Base-by-base conservation (phyloP, 2,113 vertebrate genomes). In the Cynocephalus volans region DNA sequence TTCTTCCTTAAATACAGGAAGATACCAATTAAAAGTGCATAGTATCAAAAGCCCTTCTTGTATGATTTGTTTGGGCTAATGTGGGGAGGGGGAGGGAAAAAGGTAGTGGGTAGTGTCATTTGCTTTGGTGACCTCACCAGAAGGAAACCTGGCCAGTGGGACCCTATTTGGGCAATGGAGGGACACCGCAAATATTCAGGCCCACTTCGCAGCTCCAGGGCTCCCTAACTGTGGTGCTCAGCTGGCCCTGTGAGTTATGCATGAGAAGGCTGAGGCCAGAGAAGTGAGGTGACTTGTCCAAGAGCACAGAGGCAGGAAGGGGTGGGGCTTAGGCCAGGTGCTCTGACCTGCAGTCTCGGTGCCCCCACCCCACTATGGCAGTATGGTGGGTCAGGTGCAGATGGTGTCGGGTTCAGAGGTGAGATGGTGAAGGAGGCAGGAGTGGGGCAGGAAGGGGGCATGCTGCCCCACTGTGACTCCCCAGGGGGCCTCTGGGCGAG, bases 21-120 rank as follows among this genome's bases (percentile, higher is more conserved):
- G 77, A 85, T 33, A 50, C 62, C 90, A 58, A 97, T 97, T 97
- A 98, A 98, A 98, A 96, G 26, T 60, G 75, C 87, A 15, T 87
- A 81, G 91, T 96, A 91, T 88, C 52, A 17, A 60, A 9, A 10
- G 77, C 8, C 31, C 77, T 85, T 76, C 75, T 21, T 52, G 52
- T 67, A 79, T 96, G 92, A 15, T 33, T 89, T 48, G 0, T 58
- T 93, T 60, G 82, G 54, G 56, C 33, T 65, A 7, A 17, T 8
- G 24, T 3, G 9, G 45, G 26, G 52, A 7, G 64, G 14, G 52
- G 33, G n/a, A 1, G 4, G 8, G 26, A 33, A 3, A 5, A 26
- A 18, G 10, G 4, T 0, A 4, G 48, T 8, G 33, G 33, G 9
- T 18, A 26, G 41, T 62, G n/a, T 52, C 19, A 1, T 56, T 83